Evolutionary conservation across 2,113 vertebrate genomes (phyloP), one percentile per base, ranked within the genome.

Genomic region (Hyla sarda): DNA sequence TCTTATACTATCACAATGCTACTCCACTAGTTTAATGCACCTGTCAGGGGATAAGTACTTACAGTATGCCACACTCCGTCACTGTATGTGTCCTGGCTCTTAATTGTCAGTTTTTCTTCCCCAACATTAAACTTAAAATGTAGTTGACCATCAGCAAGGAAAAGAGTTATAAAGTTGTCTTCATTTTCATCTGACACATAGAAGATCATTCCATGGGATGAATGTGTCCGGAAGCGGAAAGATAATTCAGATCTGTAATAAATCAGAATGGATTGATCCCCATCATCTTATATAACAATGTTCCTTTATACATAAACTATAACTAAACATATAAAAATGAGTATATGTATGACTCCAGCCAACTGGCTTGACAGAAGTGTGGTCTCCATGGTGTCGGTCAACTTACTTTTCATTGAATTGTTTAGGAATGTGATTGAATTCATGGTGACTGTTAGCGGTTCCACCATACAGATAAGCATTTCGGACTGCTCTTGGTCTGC

Each of bases 61-160:
- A 99, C 98, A 76, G 96, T 94, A 87, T 99, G 97, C 98, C 98
- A 99, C 12, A 88, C 82, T 17, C 96, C 97, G 67, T 98, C 95
- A 25, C 96, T 97, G 90, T 96, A 97, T 86, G 95, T 96, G 85
- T 97, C 94, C 78, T 94, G 93, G 85, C 94, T 97, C 91, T 88
- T 95, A 89, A 99, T 95, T 91, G 94, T 96, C 90, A 99, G 90
- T 87, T 94, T 95, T 82, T 95, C 93, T n/a, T 94, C 92, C 47
- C 89, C 96, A 1, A 93, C 91, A 41, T 96, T 97, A 90, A 99
- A 99, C 87, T 95, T 95, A 89, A 95, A 98, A 60, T 96, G 80
- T 37, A 99, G 93, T 52, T 95, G 96, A 23, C 97, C 98, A 0
- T 98, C 93, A 81, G 94, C 94, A 88, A 99, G 88, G 5, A 97